phyloP scores from a whole-genome alignment of 1,140 invertebrate species.

The Saccostrea glomerata region DNA sequence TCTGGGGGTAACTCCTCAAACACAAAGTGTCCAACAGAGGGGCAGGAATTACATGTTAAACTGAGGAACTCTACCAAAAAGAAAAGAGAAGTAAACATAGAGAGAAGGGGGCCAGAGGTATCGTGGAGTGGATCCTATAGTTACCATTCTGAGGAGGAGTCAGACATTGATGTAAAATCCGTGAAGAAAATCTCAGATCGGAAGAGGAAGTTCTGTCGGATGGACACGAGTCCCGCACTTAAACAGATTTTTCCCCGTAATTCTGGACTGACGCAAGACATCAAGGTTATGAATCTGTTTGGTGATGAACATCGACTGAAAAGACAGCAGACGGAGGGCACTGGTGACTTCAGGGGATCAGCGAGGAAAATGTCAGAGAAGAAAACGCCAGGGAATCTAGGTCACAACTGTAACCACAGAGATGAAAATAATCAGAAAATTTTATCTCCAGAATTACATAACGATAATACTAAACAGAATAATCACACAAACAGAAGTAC shows the following conservation, averaged over 20 bases:
- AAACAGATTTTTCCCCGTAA: slow-evolving; percentile 35
- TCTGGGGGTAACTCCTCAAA: background rate
- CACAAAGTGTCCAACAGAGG: background rate
- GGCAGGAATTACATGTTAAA: background rate
- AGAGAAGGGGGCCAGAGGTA: background rate
- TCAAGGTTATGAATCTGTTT: slow-evolving; percentile 56
- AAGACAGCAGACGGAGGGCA: slow-evolving; percentile 53
- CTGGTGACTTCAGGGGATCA: background rate
- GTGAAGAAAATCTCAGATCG: slow-evolving; percentile 26
- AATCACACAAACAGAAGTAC: background rate
- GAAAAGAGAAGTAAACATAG: background rate
- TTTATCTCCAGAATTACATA: background rate
- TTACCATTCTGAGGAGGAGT: slow-evolving; percentile 63
- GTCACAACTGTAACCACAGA: background rate
- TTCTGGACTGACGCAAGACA: slow-evolving; percentile 68
- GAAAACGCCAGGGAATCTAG: background rate
- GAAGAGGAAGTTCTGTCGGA: slow-evolving; percentile 63
- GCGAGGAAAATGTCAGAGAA: too few species aligned
- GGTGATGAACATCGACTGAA: slow-evolving; percentile 68
- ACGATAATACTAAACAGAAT: background rate
- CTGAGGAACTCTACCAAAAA: background rate
- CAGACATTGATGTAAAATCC: slow-evolving; percentile 19
- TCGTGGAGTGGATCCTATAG: background rate
- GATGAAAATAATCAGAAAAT: background rate
- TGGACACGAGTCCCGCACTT: slow-evolving; percentile 58